Percentiles rank a stretch among this genome's conserved stretches.
phyloP scores from a whole-genome alignment of 2,888 invertebrate species.

The Zhuqinia jingwanae region DNA sequence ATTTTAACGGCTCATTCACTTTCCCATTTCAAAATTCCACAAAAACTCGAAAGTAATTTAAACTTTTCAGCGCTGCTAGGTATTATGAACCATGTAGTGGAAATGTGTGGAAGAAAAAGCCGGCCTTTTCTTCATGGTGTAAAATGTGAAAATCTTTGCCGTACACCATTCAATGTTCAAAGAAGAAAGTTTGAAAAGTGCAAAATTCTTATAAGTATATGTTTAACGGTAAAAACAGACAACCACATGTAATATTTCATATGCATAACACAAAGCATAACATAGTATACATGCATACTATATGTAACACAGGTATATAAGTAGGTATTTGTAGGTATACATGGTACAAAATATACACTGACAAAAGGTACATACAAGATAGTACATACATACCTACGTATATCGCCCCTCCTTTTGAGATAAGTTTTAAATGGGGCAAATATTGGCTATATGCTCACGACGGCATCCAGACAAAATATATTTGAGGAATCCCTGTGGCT shows the following conservation, averaged over 20 bases:
- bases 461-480: slow-evolving; percentile 50
- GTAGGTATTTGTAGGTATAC: not conserved
- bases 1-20: not conserved
- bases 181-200: slow-evolving; percentile 1
- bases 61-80: slow-evolving; percentile 7
- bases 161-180: not conserved
- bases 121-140: not conserved
- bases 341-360: not conserved
- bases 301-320: no score
- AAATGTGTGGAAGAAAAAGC: slow-evolving; percentile 10
- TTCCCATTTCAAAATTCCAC: slow-evolving; percentile 3
- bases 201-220: not conserved
- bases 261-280: no score
- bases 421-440: slow-evolving; percentile 12
- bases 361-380: not conserved
- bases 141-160: slow-evolving; percentile 31
- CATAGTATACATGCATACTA: no score
- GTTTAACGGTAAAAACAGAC: no score
- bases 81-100: slow-evolving; percentile 15
- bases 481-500: slow-evolving; percentile 67
- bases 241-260: no score
- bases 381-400: not conserved
- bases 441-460: not conserved
- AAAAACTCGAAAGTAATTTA: slow-evolving; percentile 29
- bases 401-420: not conserved